Evolutionary conservation across 2,797 vertebrate species (phyloP).

Genomic region (Cuniculus paca): DNA sequence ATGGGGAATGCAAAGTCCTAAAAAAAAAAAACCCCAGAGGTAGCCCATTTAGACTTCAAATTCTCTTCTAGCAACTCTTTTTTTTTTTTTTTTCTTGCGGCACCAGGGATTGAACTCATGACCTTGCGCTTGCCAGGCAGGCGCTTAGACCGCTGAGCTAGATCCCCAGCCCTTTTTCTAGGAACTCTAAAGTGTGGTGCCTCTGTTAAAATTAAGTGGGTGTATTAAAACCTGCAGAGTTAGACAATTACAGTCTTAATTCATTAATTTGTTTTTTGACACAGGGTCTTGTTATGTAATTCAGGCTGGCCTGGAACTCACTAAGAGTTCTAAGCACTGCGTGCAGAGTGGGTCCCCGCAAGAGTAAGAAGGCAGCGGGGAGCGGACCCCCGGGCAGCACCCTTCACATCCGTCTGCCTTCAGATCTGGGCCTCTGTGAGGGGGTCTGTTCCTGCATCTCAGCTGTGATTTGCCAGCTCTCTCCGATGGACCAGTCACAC

Average conservation of each 20-base stretch:
- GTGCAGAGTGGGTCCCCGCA: neutral
- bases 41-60: neutral
- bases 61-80: neutral
- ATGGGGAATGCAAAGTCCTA: conserved; percentile 1
- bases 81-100: too few relatives aligned
- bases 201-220: neutral
- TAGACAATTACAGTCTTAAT: conserved; percentile 8
- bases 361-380: neutral
- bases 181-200: too few relatives aligned
- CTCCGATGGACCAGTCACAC: neutral
- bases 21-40: neutral
- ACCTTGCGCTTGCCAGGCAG: too few relatives aligned
- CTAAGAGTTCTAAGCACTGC: neutral
- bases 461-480: neutral
- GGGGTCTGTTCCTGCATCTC: neutral
- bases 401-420: neutral
- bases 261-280: neutral
- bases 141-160: too few relatives aligned
- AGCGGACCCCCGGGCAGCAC: neutral
- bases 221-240: neutral
- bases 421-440: neutral
- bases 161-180: too few relatives aligned
- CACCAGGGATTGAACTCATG: too few relatives aligned
- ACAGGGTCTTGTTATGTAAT: neutral
- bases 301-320: neutral